These are phyloP conservation scores for Phalacrocorax pelagicus DNA, from an alignment of 2,113 vertebrate genomes.

Conservation along the genomic window DNA sequence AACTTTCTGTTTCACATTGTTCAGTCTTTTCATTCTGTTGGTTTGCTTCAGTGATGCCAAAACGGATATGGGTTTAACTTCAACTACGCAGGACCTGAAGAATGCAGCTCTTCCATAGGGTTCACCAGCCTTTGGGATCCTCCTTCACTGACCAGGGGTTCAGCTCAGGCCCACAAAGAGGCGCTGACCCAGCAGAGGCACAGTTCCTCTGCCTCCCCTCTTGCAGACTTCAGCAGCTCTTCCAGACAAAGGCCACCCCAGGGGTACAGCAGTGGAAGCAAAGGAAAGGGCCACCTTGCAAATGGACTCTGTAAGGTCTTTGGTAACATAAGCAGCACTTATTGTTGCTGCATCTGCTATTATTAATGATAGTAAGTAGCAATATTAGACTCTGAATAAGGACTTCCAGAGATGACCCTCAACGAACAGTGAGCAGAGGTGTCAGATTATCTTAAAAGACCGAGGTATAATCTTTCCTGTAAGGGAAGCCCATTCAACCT, in stretches of 20 bases:
- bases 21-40: neutral
- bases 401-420: neutral
- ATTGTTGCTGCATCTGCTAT: neutral
- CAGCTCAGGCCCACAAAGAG: neutral
- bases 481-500: neutral
- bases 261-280: neutral
- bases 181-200: neutral
- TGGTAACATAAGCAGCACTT: neutral
- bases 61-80: neutral
- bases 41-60: neutral
- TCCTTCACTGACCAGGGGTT: neutral
- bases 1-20: neutral
- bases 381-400: neutral
- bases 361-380: neutral
- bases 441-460: neutral
- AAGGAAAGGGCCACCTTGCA: neutral
- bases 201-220: neutral
- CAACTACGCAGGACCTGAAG: neutral
- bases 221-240: neutral
- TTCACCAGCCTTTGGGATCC: neutral
- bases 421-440: neutral
- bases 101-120: accelerated
- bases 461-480: neutral
- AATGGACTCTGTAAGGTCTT: neutral
- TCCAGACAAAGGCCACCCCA: neutral